Conservation (phyloP, 2,113 vertebrate genomes). For the Cnemophilus loriae region DNA sequence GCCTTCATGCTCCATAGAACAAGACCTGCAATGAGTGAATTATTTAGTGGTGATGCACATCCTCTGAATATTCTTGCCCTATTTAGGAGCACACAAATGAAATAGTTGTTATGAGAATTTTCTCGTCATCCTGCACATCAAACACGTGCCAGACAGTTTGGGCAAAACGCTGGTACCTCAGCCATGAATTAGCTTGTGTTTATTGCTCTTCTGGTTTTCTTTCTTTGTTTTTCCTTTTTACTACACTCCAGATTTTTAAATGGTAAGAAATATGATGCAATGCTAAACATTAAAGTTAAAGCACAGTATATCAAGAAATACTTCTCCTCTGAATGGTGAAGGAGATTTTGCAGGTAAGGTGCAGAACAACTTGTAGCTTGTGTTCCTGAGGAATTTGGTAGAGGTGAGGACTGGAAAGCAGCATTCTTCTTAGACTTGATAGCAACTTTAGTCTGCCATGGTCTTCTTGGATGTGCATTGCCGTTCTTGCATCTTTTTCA, state of each 20-base stretch:
- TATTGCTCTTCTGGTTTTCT: not conserved
- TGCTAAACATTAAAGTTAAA: not conserved
- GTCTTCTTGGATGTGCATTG: not conserved
- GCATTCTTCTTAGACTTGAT: not conserved
- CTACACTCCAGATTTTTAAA: not conserved
- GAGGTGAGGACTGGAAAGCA: not conserved
- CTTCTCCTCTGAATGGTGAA: not conserved
- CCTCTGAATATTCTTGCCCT: constrained; percentile 14
- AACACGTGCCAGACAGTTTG: not conserved
- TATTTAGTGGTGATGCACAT: constrained; percentile 27
- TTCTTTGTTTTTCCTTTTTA: not conserved
- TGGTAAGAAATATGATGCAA: not conserved
- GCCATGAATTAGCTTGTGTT: not conserved
- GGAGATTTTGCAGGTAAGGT: not conserved
- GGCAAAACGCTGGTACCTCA: not conserved
- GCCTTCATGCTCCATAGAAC: not conserved
- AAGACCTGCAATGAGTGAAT: constrained; percentile 7
- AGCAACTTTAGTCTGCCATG: not conserved
- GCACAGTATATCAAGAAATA: not conserved
- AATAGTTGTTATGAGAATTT: not conserved
- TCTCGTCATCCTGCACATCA: not conserved
- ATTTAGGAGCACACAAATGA: not conserved
- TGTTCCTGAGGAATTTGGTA: not conserved
- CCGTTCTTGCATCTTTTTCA: not conserved
- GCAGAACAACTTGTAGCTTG: not conserved